phyloP scores from a whole-genome alignment of 2,797 vertebrate genomes.

The Mormyrus proboscirostris region DNA sequence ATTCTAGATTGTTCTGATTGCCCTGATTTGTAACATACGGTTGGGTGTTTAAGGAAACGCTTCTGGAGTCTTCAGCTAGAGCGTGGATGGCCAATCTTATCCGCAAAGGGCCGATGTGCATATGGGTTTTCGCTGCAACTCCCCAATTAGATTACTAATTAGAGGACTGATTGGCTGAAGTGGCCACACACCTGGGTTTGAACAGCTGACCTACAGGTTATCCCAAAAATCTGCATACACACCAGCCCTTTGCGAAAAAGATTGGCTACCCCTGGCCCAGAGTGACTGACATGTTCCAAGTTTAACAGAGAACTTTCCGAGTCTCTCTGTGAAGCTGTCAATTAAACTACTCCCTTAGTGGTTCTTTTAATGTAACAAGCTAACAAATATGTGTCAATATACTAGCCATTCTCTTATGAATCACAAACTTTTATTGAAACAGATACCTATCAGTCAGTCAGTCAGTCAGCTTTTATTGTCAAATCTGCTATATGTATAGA shows the following conservation, averaged over 20 bases:
- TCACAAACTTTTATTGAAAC: neutral
- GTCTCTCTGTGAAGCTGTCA: neutral
- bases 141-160: too few relatives aligned
- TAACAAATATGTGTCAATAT: neutral
- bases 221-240: too few relatives aligned
- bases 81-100: too few relatives aligned
- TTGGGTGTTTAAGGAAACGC: neutral
- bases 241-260: too few relatives aligned
- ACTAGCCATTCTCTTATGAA: neutral
- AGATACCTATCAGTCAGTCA: too few relatives aligned
- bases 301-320: neutral
- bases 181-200: too few relatives aligned
- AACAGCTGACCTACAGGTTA: too few relatives aligned
- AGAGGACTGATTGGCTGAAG: too few relatives aligned
- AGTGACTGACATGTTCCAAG: neutral
- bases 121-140: too few relatives aligned
- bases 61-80: neutral
- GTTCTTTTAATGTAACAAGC: neutral
- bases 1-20: neutral
- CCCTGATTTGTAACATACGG: neutral
- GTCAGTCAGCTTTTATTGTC: too few relatives aligned
- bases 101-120: too few relatives aligned
- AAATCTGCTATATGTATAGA: too few relatives aligned
- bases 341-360: neutral
- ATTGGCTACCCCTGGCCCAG: neutral